Percentiles rank a stretch among this genome's conserved stretches.
Evolutionary conservation across 2,888 invertebrate species (phyloP).

Genomic region (Lithophane socia): DNA sequence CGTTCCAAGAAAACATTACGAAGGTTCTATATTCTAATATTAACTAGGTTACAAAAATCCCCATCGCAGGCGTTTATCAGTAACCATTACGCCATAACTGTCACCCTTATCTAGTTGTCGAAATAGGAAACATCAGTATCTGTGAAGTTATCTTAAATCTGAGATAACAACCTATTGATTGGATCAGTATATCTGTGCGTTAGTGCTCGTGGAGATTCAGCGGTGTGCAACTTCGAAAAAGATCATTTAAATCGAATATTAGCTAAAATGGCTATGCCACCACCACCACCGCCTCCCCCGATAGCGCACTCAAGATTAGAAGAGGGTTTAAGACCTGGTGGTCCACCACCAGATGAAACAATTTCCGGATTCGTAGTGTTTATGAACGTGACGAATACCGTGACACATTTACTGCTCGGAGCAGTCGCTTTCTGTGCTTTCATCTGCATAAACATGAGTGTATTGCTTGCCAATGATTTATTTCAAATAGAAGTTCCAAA

Average conservation of each 20-base stretch:
- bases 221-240: conserved; percentile 3
- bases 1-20: not conserved
- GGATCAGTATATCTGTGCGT: not conserved
- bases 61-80: conserved; percentile 15
- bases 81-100: conserved; percentile 32
- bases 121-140: conserved; percentile 43
- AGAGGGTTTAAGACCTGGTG: conserved; percentile 28
- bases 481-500: not conserved
- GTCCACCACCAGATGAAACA: conserved; percentile 29
- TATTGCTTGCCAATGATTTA: not conserved
- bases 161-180: conserved; percentile 41
- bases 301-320: conserved; percentile 54
- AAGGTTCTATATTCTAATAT: not conserved
- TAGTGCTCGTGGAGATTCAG: conserved; percentile 18
- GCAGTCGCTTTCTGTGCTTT: conserved; percentile 70
- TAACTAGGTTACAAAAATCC: not conserved
- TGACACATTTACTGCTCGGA: conserved; percentile 74
- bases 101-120: conserved; percentile 43
- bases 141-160: conserved; percentile 49
- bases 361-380: conserved; percentile 52
- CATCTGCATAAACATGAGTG: conserved; percentile 47
- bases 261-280: conserved; percentile 55
- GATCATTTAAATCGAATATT: not conserved
- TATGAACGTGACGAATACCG: conserved; percentile 68
- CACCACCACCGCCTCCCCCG: conserved; percentile 51